Percentiles rank a stretch among this genome's conserved stretches.
Conservation (phyloP, 2,888 invertebrate genomes). For the Polymixis flavicincta region DNA sequence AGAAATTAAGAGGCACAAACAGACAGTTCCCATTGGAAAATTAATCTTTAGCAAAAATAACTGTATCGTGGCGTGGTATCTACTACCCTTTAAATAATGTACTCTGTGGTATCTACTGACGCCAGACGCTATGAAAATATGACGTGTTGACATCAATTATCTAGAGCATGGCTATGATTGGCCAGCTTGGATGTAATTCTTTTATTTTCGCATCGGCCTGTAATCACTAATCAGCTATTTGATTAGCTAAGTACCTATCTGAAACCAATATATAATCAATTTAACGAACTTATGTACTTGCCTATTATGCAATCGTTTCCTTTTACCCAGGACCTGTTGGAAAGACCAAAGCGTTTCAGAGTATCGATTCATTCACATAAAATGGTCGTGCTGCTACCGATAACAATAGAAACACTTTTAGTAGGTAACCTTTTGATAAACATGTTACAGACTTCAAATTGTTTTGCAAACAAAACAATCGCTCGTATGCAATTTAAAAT, state of each 20-base stretch:
- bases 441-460: not conserved
- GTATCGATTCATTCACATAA: conserved; percentile 1
- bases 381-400: not conserved
- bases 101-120: conserved; percentile 40
- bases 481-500: not conserved
- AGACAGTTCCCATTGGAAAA: too few species aligned
- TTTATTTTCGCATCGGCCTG: conserved; percentile 46
- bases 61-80: conserved; percentile 29
- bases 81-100: too few species aligned
- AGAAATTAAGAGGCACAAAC: not conserved
- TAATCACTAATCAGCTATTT: conserved; percentile 34
- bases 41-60: conserved; percentile 1
- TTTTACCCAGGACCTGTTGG: not conserved
- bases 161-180: conserved; percentile 46
- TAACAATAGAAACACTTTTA: conserved; percentile 19
- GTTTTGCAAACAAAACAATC: conserved; percentile 35
- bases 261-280: not conserved
- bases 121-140: conserved; percentile 44
- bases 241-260: conserved; percentile 27
- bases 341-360: not conserved
- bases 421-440: conserved; percentile 1
- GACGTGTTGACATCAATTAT: conserved; percentile 47
- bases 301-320: conserved; percentile 19
- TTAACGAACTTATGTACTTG: not conserved
- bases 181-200: conserved; percentile 13